Percentiles rank a stretch among this genome's conserved stretches.
Evolutionary conservation across 2,888 invertebrate genomes (phyloP).

Genomic region (Macrophya alboannulata): DNA sequence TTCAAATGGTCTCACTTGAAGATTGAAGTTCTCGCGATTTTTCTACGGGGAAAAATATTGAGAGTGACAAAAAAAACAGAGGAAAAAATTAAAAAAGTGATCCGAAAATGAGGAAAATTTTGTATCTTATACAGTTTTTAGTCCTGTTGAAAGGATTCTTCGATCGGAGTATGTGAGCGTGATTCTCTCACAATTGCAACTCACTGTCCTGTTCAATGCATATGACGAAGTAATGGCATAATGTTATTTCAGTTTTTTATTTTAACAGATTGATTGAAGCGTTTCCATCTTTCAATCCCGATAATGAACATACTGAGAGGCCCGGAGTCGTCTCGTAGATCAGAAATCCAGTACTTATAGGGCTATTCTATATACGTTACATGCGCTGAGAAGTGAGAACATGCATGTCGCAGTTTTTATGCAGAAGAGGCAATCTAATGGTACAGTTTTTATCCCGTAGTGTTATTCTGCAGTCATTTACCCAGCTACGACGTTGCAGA

Average conservation of each 20-base stretch:
- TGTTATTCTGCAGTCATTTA: neutral
- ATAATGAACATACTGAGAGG: neutral
- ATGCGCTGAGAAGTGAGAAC: neutral
- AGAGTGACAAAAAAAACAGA: too few species aligned
- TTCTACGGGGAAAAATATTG: too few species aligned
- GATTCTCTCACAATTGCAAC: too few species aligned
- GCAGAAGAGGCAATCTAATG: neutral
- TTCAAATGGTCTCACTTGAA: neutral
- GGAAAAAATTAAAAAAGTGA: neutral
- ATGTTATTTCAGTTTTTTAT: too few species aligned
- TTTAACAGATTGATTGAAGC: neutral
- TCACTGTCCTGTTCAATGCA: too few species aligned
- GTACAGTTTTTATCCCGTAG: neutral
- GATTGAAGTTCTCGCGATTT: too few species aligned
- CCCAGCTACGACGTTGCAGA: constrained; percentile 1
- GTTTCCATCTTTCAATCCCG: neutral
- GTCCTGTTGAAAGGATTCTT: neutral
- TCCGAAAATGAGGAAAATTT: neutral
- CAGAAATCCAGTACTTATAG: neutral
- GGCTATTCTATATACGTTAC: neutral
- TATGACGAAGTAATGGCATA: too few species aligned
- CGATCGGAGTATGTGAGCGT: too few species aligned
- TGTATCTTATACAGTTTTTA: neutral
- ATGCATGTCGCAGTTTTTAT: neutral
- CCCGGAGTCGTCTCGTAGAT: neutral